Evolutionary conservation across 2,888 invertebrate genomes (phyloP).

Genomic region (Ormyrus thymus): DNA sequence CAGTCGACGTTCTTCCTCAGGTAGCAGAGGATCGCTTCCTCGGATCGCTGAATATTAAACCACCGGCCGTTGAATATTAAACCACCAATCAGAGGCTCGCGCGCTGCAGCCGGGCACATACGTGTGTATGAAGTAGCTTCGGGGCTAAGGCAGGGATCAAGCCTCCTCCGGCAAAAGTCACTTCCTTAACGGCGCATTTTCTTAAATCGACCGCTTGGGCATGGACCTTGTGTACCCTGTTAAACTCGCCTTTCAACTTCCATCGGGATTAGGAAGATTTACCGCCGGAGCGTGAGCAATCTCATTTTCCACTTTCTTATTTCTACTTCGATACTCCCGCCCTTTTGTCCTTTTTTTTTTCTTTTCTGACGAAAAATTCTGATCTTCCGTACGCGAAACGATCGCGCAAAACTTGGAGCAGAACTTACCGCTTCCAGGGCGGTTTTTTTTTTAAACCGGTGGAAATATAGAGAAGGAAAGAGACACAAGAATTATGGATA

Average conservation of each 20-base stretch:
- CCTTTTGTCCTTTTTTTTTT: background rate
- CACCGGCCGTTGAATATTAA: conserved; percentile 58
- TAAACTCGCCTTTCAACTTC: conserved; percentile 7
- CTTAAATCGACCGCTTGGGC: conserved; percentile 2
- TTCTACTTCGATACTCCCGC: background rate
- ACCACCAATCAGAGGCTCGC: conserved; percentile 51
- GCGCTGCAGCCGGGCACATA: background rate
- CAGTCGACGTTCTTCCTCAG: background rate
- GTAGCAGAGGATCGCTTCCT: conserved; percentile 36
- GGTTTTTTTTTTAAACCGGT: no score
- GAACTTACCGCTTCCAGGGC: no score
- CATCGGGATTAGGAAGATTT: no score
- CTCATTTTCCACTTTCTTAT: background rate
- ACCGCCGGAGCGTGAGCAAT: no score
- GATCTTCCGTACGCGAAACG: no score
- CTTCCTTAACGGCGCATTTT: conserved; percentile 46
- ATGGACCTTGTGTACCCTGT: background rate
- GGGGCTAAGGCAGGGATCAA: background rate
- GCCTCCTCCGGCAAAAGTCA: conserved; percentile 19
- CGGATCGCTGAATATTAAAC: conserved; percentile 57
- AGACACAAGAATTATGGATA: no score
- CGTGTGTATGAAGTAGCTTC: background rate
- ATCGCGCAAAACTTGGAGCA: no score
- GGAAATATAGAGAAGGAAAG: no score
- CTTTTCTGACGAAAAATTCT: no score